Conservation (phyloP, 2,797 vertebrate genomes). For the Setipinna tenuifilis region DNA sequence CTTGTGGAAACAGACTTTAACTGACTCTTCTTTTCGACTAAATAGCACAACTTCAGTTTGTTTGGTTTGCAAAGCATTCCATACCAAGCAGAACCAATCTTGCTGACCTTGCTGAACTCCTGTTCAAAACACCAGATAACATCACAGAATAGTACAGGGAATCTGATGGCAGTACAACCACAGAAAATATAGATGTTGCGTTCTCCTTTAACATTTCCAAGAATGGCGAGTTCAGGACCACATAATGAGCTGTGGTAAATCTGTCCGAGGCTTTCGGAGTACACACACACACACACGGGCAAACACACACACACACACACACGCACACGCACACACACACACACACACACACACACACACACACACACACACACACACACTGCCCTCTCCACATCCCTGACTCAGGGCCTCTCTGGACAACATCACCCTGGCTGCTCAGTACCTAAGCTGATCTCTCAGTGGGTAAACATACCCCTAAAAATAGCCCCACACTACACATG, state of each 20-base stretch:
- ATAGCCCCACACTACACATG: background rate
- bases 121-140: too few species aligned
- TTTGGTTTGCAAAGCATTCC: too few species aligned
- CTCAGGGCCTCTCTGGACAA: background rate
- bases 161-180: background rate
- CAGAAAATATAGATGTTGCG: background rate
- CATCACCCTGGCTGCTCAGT: background rate
- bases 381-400: background rate
- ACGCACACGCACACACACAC: too few species aligned
- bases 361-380: background rate
- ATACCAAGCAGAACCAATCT: background rate
- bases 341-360: too few species aligned
- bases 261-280: background rate
- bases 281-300: background rate
- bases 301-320: too few species aligned
- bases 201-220: background rate
- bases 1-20: too few species aligned
- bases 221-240: background rate
- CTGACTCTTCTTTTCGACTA: too few species aligned
- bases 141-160: background rate
- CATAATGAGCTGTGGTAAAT: background rate
- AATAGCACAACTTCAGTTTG: too few species aligned
- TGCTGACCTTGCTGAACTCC: background rate
- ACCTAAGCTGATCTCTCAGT: background rate
- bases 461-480: background rate